These are phyloP conservation scores for Burhinus bistriatus DNA, from an alignment of 2,113 vertebrate species.

Conservation along the genomic window DNA sequence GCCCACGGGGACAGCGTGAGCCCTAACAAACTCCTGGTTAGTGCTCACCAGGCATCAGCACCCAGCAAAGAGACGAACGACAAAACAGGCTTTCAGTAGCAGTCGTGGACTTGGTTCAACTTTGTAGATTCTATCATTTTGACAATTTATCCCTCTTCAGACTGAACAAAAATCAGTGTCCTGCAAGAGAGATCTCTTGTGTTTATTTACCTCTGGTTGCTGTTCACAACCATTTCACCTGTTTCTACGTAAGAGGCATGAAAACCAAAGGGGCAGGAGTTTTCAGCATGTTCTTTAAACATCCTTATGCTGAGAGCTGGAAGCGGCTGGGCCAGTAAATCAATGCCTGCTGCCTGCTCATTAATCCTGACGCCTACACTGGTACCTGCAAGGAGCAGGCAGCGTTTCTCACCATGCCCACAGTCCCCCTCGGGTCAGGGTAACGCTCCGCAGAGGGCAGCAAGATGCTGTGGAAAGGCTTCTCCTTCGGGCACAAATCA, in stretches of 20 bases:
- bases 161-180: not conserved
- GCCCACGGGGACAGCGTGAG: not conserved
- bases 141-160: not conserved
- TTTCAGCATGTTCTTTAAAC: not conserved
- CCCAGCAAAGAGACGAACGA: not conserved
- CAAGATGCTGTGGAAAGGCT: not conserved
- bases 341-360: not conserved
- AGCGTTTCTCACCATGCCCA: not conserved
- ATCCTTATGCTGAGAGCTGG: not conserved
- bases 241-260: not conserved
- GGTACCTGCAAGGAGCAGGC: not conserved
- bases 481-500: not conserved
- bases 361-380: not conserved
- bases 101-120: fast-evolving
- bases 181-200: not conserved
- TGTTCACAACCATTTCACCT: not conserved
- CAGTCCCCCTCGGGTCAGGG: not conserved
- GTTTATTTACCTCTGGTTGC: not conserved
- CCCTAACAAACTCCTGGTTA: not conserved
- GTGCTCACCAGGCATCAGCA: not conserved
- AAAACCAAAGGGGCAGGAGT: not conserved
- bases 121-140: not conserved
- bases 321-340: not conserved
- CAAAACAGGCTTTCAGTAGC: not conserved
- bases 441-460: not conserved